phyloP scores from a whole-genome alignment of 92 coral and sea anemone genomes.

The Parazoanthus swiftii region DNA sequence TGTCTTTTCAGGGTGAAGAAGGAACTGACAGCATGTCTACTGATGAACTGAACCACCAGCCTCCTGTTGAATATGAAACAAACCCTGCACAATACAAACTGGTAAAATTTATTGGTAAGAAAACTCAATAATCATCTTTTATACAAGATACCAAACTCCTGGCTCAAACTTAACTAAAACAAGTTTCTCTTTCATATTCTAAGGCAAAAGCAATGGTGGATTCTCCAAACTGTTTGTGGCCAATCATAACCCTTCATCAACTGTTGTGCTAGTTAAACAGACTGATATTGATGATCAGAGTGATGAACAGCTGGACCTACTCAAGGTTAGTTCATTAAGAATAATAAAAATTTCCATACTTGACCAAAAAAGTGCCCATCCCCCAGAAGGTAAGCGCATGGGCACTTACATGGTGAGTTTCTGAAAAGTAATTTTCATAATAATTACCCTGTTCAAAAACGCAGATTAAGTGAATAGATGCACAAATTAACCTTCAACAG shows the following conservation, averaged over 20 bases:
- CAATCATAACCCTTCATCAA: slow-evolving; percentile 66
- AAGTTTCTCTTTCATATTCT: neutral
- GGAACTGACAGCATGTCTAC: slow-evolving; percentile 54
- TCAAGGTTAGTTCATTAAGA: slow-evolving; percentile 53
- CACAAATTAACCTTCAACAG: too few relatives aligned
- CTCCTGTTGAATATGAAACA: slow-evolving; percentile 53
- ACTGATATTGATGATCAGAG: slow-evolving; percentile 77
- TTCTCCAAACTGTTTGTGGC: slow-evolving; percentile 78
- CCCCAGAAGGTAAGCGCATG: too few relatives aligned
- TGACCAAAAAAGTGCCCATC: too few relatives aligned
- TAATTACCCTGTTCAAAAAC: too few relatives aligned
- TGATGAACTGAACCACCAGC: slow-evolving; percentile 55
- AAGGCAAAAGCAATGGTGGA: slow-evolving; percentile 77
- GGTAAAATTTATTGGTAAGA: slow-evolving; percentile 61
- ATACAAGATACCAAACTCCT: neutral
- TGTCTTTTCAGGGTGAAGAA: neutral
- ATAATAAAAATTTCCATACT: too few relatives aligned
- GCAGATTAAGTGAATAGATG: too few relatives aligned
- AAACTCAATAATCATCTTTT: neutral
- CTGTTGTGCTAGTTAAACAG: slow-evolving; percentile 72
- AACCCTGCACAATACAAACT: slow-evolving; percentile 68
- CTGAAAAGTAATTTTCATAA: too few relatives aligned
- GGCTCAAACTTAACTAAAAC: too few relatives aligned
- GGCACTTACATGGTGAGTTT: too few relatives aligned
- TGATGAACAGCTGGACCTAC: slow-evolving; percentile 69